Base-by-base conservation (phyloP, 1,140 invertebrate genomes). In the Leptoteleia sp. region DNA sequence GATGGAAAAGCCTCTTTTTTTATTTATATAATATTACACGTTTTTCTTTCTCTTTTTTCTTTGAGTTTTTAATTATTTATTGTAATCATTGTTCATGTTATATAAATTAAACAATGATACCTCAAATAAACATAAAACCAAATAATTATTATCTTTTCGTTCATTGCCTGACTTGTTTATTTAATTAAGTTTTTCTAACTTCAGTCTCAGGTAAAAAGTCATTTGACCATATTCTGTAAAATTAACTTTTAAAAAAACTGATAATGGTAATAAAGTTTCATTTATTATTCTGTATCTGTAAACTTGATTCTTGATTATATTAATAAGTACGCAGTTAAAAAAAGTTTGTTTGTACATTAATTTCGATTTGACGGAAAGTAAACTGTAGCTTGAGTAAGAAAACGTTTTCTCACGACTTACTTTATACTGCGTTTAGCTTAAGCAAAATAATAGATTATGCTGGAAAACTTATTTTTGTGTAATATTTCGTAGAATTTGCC, bases 391-490 rank as follows among this genome's bases (percentile, higher is more conserved):
- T 61, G 54, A 65, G 48, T 50, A 72, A 76, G 48, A 78, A 64
- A 67, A 62, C 61, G 57, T 76, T 79, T 59, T 68, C 61, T 65
- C 68, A 78, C 73, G 76, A 83, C 80, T 80, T 84, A 84, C 78
- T 81, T 79, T 83, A 76, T 85, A 81, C 80, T 83, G 82, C 82
- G 82, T 85, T 86, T 84, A 62, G 55, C 77, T 80, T 82, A 80
- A 79, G 71, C 43, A 68, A 80, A 78, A 35, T 62, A n/a, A 75
- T 76, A 79, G 59, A 75, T 33, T 79, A 82, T 52, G 71, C 78
- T 84, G 70, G 55, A 81, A 87, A 85, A 84, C 76, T 87, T 87
- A 84, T 88, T 88, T 89, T 88, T 87, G 79, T 87, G 85, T 85
- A 88, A 88, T 82, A 85, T 84, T 85, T 85, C 82, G 73, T 87